Evolutionary conservation across 1,140 invertebrate genomes (phyloP), one percentile per base, ranked within the genome.

Genomic region (Oncopeltus fasciatus): DNA sequence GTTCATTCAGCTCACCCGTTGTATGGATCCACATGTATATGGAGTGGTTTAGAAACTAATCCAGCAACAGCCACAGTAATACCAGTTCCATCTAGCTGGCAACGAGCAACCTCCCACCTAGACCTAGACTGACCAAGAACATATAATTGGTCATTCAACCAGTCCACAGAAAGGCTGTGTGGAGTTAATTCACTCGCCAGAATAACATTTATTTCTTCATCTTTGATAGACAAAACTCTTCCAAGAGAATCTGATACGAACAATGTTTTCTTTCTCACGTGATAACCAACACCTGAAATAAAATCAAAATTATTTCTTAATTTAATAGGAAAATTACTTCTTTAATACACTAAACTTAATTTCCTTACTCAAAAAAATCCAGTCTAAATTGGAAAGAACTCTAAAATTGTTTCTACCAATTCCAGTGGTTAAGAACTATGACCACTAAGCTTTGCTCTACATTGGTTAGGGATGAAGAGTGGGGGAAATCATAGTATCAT

Each of bases 1-100:
- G n/a, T n/a, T n/a, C n/a, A n/a, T n/a, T n/a, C n/a, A n/a, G 24
- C 75, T 77, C 75, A 92, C 75, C 92, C 92, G 73, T 95, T 95
- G 65, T 89, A 86, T 24, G 93, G 89, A 78, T 96, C 92, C 0
- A 94, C 85, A 73, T 92, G 84, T 63, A 95, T 80, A 68, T 90
- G 86, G 51, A 80, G 76, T 0, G 90, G 84, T 68, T 80, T 77
- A 0, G 77, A 78, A 21, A 78, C 71, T 26, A 92, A 77, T 0
- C 83, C 82, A 20, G 80, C 79, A 60, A 87, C 73, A 12, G 87
- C 83, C 0, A 85, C 78, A 5, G 81, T 80, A 47, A 84, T 76
- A 61, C 80, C 79, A 65, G 76, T 78, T 0, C 86, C 86, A 68
- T 87, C 80, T 11, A 90, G 75, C 24, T 49, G 49, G 71, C 85